A percentile compares a stretch with the other conserved stretches of the same genome.
phyloP scores from a whole-genome alignment of 1,140 invertebrate species.

The Conus ventricosus region DNA sequence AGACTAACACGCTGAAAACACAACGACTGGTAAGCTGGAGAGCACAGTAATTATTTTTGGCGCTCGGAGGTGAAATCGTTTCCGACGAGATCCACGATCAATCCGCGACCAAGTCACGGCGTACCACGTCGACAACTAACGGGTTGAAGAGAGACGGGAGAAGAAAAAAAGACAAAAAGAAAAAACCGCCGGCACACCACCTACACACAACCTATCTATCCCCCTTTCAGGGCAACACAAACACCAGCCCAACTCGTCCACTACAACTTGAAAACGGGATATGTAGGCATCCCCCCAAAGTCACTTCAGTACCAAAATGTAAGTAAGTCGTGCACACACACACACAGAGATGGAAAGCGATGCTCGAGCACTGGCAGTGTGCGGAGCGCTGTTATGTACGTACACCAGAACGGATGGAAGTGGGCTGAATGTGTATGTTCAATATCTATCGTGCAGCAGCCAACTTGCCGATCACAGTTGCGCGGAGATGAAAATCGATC shows the following conservation, averaged over 20 bases:
- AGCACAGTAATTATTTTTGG: background rate
- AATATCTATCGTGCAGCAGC: slow-evolving; percentile 1
- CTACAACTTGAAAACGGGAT: no score
- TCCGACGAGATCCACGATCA: background rate
- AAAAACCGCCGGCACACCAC: background rate
- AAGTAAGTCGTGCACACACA: background rate
- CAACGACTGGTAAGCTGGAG: background rate
- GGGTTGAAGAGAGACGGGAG: no score
- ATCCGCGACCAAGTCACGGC: background rate
- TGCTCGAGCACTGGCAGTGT: background rate
- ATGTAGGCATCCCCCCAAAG: no score
- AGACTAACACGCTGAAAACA: background rate
- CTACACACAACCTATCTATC: no score
- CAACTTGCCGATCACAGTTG: slow-evolving; percentile 22
- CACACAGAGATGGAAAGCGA: background rate
- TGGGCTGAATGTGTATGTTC: slow-evolving; percentile 7
- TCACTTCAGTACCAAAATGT: no score
- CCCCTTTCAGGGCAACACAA: no score
- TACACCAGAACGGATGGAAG: slow-evolving; percentile 6
- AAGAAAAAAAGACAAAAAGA: background rate
- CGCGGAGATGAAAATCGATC: slow-evolving; percentile 12
- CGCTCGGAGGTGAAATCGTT: background rate
- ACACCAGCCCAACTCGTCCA: no score
- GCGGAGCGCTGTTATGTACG: background rate
- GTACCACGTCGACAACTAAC: background rate